Base-by-base conservation (phyloP, 2,888 invertebrate species). In the Raillietiella orientalis region DNA sequence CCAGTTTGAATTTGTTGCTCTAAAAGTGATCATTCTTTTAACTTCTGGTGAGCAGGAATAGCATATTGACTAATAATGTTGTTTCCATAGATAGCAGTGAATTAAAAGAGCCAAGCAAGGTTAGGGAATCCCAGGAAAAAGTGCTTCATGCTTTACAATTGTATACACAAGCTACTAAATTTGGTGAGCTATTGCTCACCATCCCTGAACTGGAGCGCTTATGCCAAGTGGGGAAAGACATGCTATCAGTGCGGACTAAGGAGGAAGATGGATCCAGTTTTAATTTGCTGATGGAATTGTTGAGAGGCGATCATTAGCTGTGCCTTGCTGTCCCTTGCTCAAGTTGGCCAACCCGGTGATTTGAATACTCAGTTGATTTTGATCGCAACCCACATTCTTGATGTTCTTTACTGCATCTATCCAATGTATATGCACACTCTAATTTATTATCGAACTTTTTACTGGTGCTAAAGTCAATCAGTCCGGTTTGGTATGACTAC, bases 201-300 rank as follows among this genome's bases (percentile, higher is more conserved):
- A 77, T 90, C 46, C 82, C 87, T 9, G 87, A 90, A 49, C 55
- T 90, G 38, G 79, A 87, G 48, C 58, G 84, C 42, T 77, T 84
- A 37, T 84, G 84, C 49, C 77, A 79, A 58, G 70, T 74, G 41
- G 77, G 79, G 38, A 87, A 87, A 48, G 87, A 82, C 46, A 70
- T 82, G 64, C 54, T 84, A 37, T 64, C 64, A 29, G 60, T 62
- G 30, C 72, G 72, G 49, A 75, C 82, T 36, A 74, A 75, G 31
- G 55, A 55, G 33, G 39, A 44, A 45, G 75, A 77, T 40, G 70
- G 72, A 29, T 66, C 70, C 31, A 70, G 71, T 42, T 87, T 84
- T 55, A 84, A 87, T 49, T 58, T 90, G 38, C 60, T 90, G 35
- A 79, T 87, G 71, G 90, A 90, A 54, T 58, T 90, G 30, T 55